Evolutionary conservation across 1,140 invertebrate genomes (phyloP), one percentile per base, ranked within the genome.

Genomic region (Steinernema feltiae): DNA sequence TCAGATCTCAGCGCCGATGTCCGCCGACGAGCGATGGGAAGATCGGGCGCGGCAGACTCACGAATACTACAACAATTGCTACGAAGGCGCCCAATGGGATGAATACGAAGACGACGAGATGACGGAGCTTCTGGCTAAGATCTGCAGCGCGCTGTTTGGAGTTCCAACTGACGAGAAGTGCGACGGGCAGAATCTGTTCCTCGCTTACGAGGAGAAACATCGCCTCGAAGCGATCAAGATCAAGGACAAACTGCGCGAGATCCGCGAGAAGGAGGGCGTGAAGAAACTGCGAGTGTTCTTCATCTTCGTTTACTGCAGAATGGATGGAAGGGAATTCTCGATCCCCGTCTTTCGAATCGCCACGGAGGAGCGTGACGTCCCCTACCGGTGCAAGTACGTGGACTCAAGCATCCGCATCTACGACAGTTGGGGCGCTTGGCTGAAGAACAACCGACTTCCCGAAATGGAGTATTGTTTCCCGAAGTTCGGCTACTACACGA

Each of bases 391-490:
- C 73, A 74, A 74, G 15, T 74, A 74, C 46, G 48, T 74, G 2
- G 73, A 74, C 27, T 18, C 24, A 21, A 48, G 18, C 15, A 12
- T 46, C 46, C 73, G 73, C 3, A 31, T 31, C 15, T 74, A 74
- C 73, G 15, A 73, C 18, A 53, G 53, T n/a, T 74, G 73, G 73
- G 24, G 24, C n/a, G 48, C 24, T 7, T 74, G 73, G 73, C 24
- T 29, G 63, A 21, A 74, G 69, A 71, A 74, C 63, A 74, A 74
- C 53, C 7, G 21, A 15, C 53, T 74, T 27, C 73, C 73, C 15
- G 29, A 24, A 24, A 72, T 74, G 73, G 53, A 74, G 73, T 74
- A 74, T 71, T 46, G n/a, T 0, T 63, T 7, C 27, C 73, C 73
- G n/a, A 69, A 63, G 53, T 30, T 53, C 53, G 73, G 73, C 1